Evolutionary conservation across 2,888 invertebrate species (phyloP), one percentile per base, ranked within the genome.

Genomic region (Euzophera pinguis): DNA sequence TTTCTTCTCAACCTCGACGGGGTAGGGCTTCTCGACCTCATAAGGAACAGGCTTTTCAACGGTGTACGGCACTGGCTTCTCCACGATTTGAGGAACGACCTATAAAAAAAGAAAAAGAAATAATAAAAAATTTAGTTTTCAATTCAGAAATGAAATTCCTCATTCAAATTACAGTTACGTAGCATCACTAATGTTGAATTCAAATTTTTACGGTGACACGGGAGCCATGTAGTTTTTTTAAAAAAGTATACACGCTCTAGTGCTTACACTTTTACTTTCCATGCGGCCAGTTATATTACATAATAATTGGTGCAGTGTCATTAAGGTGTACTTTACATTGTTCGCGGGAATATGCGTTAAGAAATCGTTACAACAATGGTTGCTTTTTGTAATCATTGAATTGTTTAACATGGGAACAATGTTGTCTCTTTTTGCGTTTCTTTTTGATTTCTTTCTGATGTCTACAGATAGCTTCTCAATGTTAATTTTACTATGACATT

Each of bases 1-100:
- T 72, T 92, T 94, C 84, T 94, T 95, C 60, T 95, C 93, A 27
- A 95, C 93, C 77, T 94, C 93, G 4, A 95, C 94, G 63, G 94
- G 94, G 91, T 94, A 94, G 4, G 94, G 95, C 71, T 93, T 94
- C 70, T 94, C 93, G 1, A 95, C 92, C 62, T 93, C 93, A 66
- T 94, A 93, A 14, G 93, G 93, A 16, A 93, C 92, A 16, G 94
- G 93, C 69, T 93, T 94, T 71, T 95, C 94, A 3, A 95, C 94
- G 1, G 94, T 93, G 78, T 93, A 94, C 2, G 95, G 95, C 9
- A 95, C 93, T 61, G 93, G 93, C 67, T 93, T 93, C 67, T 94
- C 94, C 52, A 94, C 91, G 57, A 94, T 92, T 66, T 95, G 94
- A 9, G 93, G 93, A 5, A 94, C 94, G 49, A 93, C 92, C 90